Evolutionary conservation across 2,113 vertebrate genomes (phyloP).

Genomic region (Origma solitaria): DNA sequence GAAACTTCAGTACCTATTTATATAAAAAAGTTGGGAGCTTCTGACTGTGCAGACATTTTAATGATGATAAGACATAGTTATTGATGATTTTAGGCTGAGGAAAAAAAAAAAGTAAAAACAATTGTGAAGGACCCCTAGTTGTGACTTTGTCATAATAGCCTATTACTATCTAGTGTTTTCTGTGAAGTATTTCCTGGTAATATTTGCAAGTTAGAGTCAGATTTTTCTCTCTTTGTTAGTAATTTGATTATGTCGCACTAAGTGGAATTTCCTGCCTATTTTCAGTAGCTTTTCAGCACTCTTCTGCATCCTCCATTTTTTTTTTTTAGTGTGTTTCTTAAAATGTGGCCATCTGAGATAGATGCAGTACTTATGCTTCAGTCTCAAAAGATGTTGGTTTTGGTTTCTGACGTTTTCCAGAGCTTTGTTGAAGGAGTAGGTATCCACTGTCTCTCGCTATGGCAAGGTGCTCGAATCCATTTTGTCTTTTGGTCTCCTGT

Average conservation of each 20-base stretch:
- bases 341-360: background rate
- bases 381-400: background rate
- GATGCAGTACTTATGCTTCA: background rate
- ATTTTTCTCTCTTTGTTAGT: background rate
- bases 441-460: fast-evolving
- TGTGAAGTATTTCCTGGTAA: background rate
- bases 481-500: background rate
- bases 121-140: background rate
- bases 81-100: background rate
- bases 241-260: background rate
- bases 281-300: background rate
- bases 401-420: background rate
- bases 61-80: background rate
- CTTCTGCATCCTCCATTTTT: background rate
- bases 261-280: background rate
- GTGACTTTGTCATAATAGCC: background rate
- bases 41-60: background rate
- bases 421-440: background rate
- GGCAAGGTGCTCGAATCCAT: background rate
- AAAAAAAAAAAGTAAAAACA: background rate
- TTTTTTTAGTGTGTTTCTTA: background rate
- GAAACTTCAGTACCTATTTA: background rate
- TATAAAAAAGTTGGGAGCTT: background rate
- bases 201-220: background rate
- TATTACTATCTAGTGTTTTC: background rate